A percentile compares a stretch with the other conserved stretches of the same genome.
These are phyloP conservation scores for Octodon degus DNA, from an alignment of 2,113 vertebrate species.

Conservation along the genomic window DNA sequence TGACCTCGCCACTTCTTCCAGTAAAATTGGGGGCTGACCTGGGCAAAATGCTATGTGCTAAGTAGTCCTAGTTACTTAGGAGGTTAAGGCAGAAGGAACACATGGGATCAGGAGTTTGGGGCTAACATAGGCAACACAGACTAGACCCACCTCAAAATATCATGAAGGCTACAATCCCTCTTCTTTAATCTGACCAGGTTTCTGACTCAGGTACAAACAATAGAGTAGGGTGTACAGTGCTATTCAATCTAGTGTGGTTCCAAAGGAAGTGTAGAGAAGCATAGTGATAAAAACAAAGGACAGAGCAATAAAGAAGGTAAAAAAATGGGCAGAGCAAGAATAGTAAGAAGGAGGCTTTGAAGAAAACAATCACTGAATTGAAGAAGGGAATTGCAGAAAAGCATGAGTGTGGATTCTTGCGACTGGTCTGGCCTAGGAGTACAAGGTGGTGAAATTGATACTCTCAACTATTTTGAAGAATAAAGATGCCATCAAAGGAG, in stretches of 20 bases:
- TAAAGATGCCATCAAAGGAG: not conserved
- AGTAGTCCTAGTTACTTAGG: not conserved
- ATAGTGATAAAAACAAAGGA: not conserved
- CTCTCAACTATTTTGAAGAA: not conserved
- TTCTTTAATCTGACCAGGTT: not conserved
- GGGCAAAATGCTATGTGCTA: not conserved
- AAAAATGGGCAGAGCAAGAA: not conserved
- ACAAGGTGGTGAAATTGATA: not conserved
- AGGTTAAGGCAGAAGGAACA: not conserved
- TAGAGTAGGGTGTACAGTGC: not conserved
- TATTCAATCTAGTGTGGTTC: not conserved
- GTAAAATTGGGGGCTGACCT: not conserved
- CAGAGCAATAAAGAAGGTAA: not conserved
- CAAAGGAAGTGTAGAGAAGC: not conserved
- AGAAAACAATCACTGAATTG: not conserved
- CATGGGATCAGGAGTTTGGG: not conserved
- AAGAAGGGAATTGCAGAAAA: not conserved
- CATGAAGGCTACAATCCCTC: too few relatives aligned
- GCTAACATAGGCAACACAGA: not conserved
- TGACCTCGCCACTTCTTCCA: not conserved
- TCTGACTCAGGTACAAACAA: not conserved
- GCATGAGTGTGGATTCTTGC: not conserved
- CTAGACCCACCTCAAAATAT: not conserved
- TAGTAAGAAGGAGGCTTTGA: not conserved
- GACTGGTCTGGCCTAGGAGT: not conserved